phyloP scores from a whole-genome alignment of 2,888 invertebrate species.

The Ophion obscuratus region DNA sequence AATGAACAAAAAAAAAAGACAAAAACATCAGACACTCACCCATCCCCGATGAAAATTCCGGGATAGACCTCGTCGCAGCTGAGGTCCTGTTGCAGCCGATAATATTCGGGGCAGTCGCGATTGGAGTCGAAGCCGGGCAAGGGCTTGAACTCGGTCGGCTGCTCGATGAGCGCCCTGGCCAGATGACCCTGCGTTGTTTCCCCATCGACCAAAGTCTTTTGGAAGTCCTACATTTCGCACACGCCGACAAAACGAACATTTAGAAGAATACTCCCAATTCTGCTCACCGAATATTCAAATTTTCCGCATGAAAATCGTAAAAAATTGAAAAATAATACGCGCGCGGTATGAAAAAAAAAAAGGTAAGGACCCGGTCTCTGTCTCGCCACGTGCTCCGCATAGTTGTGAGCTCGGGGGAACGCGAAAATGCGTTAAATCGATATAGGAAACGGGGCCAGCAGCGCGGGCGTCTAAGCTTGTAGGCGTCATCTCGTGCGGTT shows the following conservation, averaged over 20 bases:
- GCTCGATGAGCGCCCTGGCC: slow-evolving; percentile 67
- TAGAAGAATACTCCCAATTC: slow-evolving; percentile 25
- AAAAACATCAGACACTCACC: slow-evolving; percentile 85
- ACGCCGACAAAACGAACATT: neutral
- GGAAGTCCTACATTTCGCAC: slow-evolving; percentile 73
- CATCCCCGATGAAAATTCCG: slow-evolving; percentile 90
- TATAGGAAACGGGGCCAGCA: slow-evolving; percentile 29
- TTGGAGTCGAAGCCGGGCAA: slow-evolving; percentile 76
- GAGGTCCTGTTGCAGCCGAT: slow-evolving; percentile 83
- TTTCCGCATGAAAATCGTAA: neutral
- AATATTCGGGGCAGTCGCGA: slow-evolving; percentile 71
- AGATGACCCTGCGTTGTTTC: slow-evolving; percentile 74
- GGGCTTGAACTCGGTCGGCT: slow-evolving; percentile 72
- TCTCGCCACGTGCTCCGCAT: slow-evolving; percentile 78
- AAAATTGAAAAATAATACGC: neutral
- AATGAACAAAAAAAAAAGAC: neutral
- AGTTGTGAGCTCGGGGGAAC: slow-evolving; percentile 28
- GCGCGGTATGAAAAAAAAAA: slow-evolving; percentile 1
- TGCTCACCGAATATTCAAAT: neutral
- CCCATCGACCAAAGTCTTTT: slow-evolving; percentile 71
- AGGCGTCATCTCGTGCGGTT: slow-evolving; percentile 30
- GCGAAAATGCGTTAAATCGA: slow-evolving; percentile 27
- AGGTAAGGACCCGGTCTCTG: slow-evolving; percentile 72
- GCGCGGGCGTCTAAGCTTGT: slow-evolving; percentile 9
- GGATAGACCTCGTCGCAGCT: slow-evolving; percentile 92